Percentiles rank a stretch among this genome's conserved stretches.
phyloP scores from a whole-genome alignment of 2,113 vertebrate genomes.

The Typhlomys cinereus region DNA sequence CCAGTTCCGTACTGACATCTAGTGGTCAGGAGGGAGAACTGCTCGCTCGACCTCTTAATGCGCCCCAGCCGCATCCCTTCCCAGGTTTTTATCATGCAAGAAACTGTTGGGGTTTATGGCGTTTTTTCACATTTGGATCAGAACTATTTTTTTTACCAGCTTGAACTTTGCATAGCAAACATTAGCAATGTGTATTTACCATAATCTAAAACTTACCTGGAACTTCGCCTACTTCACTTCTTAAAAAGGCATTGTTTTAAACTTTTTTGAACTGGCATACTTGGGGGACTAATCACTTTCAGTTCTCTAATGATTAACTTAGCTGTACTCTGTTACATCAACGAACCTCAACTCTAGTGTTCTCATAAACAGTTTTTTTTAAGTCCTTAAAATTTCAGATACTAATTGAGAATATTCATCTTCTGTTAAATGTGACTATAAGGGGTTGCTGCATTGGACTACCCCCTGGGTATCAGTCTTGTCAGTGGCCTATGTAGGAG shows the following conservation, averaged over 20 bases:
- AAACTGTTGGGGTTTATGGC: background rate
- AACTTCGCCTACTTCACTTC: background rate
- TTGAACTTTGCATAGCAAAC: slow-evolving; percentile 35
- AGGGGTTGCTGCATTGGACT: background rate
- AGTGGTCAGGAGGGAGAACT: slow-evolving; percentile 67
- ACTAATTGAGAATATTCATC: background rate
- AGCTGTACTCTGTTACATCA: background rate
- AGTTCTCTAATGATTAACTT: slow-evolving; percentile 26
- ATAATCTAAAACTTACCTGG: slow-evolving; percentile 30
- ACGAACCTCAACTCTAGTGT: background rate
- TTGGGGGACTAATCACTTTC: background rate
- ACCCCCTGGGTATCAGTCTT: background rate
- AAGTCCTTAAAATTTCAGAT: slow-evolving; percentile 24
- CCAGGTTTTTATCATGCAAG: slow-evolving; percentile 24
- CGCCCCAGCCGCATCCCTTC: background rate
- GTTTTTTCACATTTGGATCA: background rate
- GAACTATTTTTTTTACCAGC: slow-evolving; percentile 1
- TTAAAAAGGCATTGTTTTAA: background rate
- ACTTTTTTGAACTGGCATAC: background rate
- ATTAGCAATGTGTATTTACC: background rate
- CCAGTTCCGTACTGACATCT: slow-evolving; percentile 87
- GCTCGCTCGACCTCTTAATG: background rate
- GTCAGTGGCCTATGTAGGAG: background rate
- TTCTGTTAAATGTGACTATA: background rate
- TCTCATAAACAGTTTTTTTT: slow-evolving; percentile 37